Percentiles rank a stretch among this genome's conserved stretches.
phyloP scores from a whole-genome alignment of 1,140 invertebrate genomes.

The Dendroctonus ponderosae region DNA sequence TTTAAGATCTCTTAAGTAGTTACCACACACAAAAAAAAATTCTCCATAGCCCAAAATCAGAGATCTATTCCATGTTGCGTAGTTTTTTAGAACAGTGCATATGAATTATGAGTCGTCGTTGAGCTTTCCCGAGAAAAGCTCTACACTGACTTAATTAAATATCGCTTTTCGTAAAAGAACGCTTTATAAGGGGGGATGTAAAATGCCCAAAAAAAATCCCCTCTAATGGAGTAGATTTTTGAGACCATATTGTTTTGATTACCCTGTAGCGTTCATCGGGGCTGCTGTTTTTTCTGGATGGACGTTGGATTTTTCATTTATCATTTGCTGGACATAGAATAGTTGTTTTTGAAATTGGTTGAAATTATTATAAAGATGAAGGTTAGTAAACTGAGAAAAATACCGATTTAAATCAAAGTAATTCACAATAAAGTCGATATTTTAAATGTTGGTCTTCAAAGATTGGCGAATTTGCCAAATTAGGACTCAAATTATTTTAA shows the following conservation, averaged over 20 bases:
- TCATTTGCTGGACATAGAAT: too few relatives aligned
- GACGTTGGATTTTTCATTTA: too few relatives aligned
- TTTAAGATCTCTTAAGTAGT: constrained; percentile 35
- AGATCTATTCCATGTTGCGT: constrained; percentile 13
- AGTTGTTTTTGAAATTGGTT: too few relatives aligned
- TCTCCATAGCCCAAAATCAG: constrained; percentile 50
- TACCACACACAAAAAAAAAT: constrained; percentile 43
- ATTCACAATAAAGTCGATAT: too few relatives aligned
- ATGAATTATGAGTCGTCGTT: background rate
- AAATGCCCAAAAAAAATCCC: constrained; percentile 21
- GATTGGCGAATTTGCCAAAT: too few relatives aligned
- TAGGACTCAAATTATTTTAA: too few relatives aligned
- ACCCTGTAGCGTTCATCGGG: constrained; percentile 18
- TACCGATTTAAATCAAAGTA: too few relatives aligned
- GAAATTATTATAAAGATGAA: too few relatives aligned
- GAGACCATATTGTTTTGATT: constrained; percentile 34
- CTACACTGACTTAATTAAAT: too few relatives aligned
- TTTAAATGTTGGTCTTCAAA: too few relatives aligned
- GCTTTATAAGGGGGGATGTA: background rate
- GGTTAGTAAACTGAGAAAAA: too few relatives aligned
- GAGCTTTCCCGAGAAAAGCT: too few relatives aligned
- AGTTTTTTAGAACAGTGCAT: constrained; percentile 3
- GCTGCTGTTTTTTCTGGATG: background rate
- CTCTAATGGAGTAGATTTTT: constrained; percentile 13
- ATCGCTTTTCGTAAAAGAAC: background rate